Conservation (phyloP, 1,140 invertebrate species). For the roundworm (Caenorhabditis elegans) region WBcel235 BX284606.5:5648001-5648500, state of each 20-base stretch:
- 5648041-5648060: slow-evolving; percentile 15
- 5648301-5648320: too few species aligned
- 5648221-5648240: not conserved
- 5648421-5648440: too few species aligned
- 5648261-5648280: too few species aligned
- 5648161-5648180: slow-evolving; percentile 2
- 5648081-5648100: slow-evolving; percentile 30
- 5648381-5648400: too few species aligned
- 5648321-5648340: too few species aligned
- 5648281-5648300: not conserved
- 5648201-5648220: not conserved
- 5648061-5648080: slow-evolving; percentile 19
- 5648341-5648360: too few species aligned
- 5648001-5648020: not conserved
- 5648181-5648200: not conserved
- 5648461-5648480: too few species aligned
- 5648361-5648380: too few species aligned
- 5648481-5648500: too few species aligned
- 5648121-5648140: slow-evolving; percentile 17
- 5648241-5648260: too few species aligned
- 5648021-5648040: slow-evolving; percentile 26
- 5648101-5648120: slow-evolving; percentile 2
- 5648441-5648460: too few species aligned
- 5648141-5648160: not conserved
- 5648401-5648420: too few species aligned